Conservation (phyloP, 2,113 vertebrate species). For the Maccullochella peelii region DNA sequence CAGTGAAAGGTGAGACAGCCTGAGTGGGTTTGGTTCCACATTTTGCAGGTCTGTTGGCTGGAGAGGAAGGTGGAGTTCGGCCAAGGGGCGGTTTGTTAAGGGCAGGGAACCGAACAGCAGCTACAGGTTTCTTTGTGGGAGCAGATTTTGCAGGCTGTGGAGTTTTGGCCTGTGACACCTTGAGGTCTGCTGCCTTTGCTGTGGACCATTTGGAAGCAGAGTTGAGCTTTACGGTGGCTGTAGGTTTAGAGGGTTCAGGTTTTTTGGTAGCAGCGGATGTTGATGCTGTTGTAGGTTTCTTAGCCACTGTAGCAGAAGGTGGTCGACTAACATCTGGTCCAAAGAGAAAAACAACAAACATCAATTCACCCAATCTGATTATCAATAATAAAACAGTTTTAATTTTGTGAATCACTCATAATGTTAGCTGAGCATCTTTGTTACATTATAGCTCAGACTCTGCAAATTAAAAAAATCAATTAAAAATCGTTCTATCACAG, state of each 20-base stretch:
- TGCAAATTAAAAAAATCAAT: too few relatives aligned
- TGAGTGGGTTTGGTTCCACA: conserved; percentile 74
- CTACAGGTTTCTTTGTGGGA: conserved; percentile 55
- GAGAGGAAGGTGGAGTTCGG: conserved; percentile 60
- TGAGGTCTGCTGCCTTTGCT: conserved; percentile 57
- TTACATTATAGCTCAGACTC: too few relatives aligned
- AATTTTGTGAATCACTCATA: too few relatives aligned
- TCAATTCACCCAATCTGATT: not conserved
- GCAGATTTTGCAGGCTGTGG: conserved; percentile 53
- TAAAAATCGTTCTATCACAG: too few relatives aligned
- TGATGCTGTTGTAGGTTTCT: conserved; percentile 65
- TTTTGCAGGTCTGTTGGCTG: conserved; percentile 61
- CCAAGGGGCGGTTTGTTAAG: conserved; percentile 40
- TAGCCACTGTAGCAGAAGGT: conserved; percentile 50
- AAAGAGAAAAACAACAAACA: conserved; percentile 9
- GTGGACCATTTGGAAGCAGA: conserved; percentile 54
- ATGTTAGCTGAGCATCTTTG: not conserved
- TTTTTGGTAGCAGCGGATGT: conserved; percentile 68
- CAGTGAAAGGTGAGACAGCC: conserved; percentile 67
- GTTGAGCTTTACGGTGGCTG: conserved; percentile 40
- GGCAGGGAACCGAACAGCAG: conserved; percentile 32
- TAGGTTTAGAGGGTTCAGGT: conserved; percentile 65
- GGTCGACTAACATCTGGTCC: conserved; percentile 74
- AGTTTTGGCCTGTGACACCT: conserved; percentile 62
- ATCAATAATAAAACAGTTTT: not conserved